These are phyloP conservation scores for Brevipalpus yothersi DNA, from an alignment of 1,140 invertebrate genomes.

Conservation along the genomic window DNA sequence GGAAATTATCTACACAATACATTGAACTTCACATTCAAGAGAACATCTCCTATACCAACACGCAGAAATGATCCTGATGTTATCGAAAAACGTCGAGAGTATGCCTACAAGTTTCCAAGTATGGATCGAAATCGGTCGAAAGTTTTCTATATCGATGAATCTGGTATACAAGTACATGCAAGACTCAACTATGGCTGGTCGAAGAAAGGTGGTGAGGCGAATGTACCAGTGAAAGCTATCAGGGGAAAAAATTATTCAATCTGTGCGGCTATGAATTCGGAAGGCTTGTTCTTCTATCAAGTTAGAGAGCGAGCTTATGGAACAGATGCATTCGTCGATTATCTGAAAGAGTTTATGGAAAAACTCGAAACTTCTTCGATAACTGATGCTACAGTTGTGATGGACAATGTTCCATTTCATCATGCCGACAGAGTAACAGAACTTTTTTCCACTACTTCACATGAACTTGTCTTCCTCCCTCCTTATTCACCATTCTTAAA, in stretches of 20 bases:
- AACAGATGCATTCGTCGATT: not conserved
- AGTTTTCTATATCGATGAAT: not conserved
- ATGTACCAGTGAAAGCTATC: not conserved
- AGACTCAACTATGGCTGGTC: not conserved
- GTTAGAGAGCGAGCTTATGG: not conserved
- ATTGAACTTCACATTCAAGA: too few relatives aligned
- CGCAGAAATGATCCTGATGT: too few relatives aligned
- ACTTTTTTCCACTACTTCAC: not conserved
- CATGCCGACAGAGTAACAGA: not conserved
- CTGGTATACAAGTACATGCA: not conserved
- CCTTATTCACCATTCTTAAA: not conserved
- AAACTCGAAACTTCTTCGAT: not conserved
- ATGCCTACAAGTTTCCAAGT: too few relatives aligned
- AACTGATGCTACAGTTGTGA: not conserved
- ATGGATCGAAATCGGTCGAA: too few relatives aligned
- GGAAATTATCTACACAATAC: too few relatives aligned
- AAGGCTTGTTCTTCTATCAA: not conserved
- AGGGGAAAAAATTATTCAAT: not conserved
- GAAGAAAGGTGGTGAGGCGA: not conserved
- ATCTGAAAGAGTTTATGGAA: not conserved
- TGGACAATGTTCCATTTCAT: not conserved
- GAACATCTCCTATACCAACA: too few relatives aligned
- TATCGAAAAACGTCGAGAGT: too few relatives aligned
- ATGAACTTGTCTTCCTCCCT: not conserved
- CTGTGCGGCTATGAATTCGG: not conserved